Evolutionary conservation across 2,888 invertebrate species (phyloP), one percentile per base, ranked within the genome.

Genomic region (Barypeithes pellucidus): DNA sequence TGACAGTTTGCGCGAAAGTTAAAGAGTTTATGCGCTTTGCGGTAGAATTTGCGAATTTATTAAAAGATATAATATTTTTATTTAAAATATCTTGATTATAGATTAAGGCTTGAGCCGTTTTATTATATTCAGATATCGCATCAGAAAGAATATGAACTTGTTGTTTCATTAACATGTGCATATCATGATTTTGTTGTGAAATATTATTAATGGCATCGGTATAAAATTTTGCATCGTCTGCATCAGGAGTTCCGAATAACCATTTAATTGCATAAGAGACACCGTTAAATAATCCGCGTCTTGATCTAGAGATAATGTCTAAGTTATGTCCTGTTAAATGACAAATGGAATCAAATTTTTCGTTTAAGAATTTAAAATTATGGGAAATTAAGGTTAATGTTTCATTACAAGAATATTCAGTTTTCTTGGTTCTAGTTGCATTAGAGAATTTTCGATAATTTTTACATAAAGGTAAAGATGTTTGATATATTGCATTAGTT

Each of bases 121-220:
- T 43, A 68, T 78, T 79, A 70, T 78, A 78, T 59, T 77, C 75
- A 11, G 41, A n/a, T 18, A 80, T 78, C 2, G 78, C 73, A 5
- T 76, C 73, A 1, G 79, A 77, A 16, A 79, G 14, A n/a, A 59
- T 36, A 18, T 54, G 69, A 20, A 79, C 68, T 71, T 79, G 78
- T 74, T 78, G 75, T 75, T 79, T 76, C 70, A 79, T 72, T 12
- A 78, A 61, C 11, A 60, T 61, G 43, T 77, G 73, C 0, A 65
- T 68, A 18, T 75, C 72, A 8, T 47, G 7, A 62, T 67, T 67
- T 62, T 75, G 59, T 60, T 75, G 39, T 1, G 60, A 14, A 4
- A 76, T 18, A 8, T 43, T 22, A 45, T 71, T n/a, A 9, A 76
- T 74, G 2, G 76, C 47, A 45, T 74, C 74, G 0, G 65, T 52